Evolutionary conservation across 2,113 vertebrate species (phyloP).

Genomic region (Brachyistius frenatus): DNA sequence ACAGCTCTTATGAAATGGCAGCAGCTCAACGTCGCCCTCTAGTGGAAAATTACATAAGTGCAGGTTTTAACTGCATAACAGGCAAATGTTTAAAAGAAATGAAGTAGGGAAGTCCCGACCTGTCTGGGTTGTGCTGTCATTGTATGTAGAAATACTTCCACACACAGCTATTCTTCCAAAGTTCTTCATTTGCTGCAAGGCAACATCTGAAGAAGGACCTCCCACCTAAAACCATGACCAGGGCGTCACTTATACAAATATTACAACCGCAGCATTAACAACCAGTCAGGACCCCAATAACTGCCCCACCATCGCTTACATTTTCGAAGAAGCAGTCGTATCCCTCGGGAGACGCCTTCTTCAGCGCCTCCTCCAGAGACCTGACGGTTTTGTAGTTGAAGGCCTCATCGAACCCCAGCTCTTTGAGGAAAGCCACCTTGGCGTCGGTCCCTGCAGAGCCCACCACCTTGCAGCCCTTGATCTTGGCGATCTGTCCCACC

Average conservation of each 20-base stretch:
- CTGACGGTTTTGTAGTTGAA: constrained; percentile 92
- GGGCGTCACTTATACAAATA: no score
- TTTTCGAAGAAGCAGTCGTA: constrained; percentile 94
- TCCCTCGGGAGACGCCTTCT: constrained; percentile 86
- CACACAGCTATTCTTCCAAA: constrained; percentile 91
- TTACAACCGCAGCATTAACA: background rate
- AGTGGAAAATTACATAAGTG: constrained; percentile 4
- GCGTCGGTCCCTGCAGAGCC: constrained; percentile 87
- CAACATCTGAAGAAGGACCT: constrained; percentile 85
- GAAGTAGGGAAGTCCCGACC: constrained; percentile 74
- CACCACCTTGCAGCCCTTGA: constrained; percentile 91
- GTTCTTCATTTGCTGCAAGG: constrained; percentile 88
- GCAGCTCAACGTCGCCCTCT: constrained; percentile 18
- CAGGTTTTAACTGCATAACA: background rate
- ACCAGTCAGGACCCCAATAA: no score
- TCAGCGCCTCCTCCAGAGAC: constrained; percentile 88
- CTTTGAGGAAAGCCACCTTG: constrained; percentile 88
- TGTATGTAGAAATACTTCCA: constrained; percentile 90
- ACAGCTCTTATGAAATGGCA: fast-evolving
- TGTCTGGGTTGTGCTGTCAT: constrained; percentile 82
- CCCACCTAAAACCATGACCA: constrained; percentile 85
- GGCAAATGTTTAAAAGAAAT: no score
- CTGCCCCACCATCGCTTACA: constrained; percentile 65
- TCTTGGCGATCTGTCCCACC: constrained; percentile 91
- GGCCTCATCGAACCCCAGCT: constrained; percentile 89